Evolutionary conservation across 2,797 vertebrate species (phyloP).

Genomic region (Sardinella longiceps): DNA sequence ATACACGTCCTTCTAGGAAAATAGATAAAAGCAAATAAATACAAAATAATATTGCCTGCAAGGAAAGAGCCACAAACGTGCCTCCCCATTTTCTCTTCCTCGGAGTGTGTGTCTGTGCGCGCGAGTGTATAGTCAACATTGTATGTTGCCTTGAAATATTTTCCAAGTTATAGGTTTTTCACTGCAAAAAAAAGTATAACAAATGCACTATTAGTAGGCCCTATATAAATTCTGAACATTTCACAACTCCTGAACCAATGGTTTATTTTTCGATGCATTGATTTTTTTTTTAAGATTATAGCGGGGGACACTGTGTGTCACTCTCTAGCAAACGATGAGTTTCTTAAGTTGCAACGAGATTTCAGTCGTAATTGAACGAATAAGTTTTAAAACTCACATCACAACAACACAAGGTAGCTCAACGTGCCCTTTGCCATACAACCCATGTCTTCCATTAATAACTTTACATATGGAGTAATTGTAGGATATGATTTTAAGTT

Average conservation of each 20-base stretch:
- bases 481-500: neutral
- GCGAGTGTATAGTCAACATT: neutral
- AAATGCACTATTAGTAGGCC: neutral
- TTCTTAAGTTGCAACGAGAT: neutral
- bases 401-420: neutral
- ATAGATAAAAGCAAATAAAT: neutral
- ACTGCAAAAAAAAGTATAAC: neutral
- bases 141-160: neutral
- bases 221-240: neutral
- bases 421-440: no score
- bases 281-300: neutral
- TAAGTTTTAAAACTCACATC: neutral
- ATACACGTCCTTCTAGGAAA: neutral
- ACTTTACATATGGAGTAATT: neutral
- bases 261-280: neutral
- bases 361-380: neutral
- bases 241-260: neutral
- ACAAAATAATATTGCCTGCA: neutral
- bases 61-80: neutral
- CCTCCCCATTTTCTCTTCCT: neutral
- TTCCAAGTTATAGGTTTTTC: neutral
- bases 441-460: neutral
- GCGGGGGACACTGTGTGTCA: neutral
- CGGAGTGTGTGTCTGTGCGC: neutral
- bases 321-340: neutral